Evolutionary conservation across 2,888 invertebrate species (phyloP), one percentile per base, ranked within the genome.

Genomic region (Spisula subtruncata): DNA sequence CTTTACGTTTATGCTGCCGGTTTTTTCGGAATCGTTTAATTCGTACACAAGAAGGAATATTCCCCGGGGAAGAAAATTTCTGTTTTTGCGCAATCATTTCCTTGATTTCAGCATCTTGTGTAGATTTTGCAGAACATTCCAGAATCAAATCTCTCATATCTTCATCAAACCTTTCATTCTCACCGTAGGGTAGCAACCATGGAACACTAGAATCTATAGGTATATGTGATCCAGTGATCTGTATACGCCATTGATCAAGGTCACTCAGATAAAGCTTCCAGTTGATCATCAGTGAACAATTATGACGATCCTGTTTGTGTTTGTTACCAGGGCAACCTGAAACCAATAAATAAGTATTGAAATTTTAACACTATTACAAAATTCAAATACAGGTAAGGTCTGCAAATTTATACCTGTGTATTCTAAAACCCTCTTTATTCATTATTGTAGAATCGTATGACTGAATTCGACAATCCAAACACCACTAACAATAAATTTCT

Each of bases 231-330:
- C 96, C 96, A n/a, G 94, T 95, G 71, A 96, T 93, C 85, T 95
- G 94, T 29, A 96, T 94, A 51, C 94, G 89, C 96, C 96, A 96
- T 75, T 92, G 88, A n/a, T 92, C 93, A 51, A 95, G 88, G 87
- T 96, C 95, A 91, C 95, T 95, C 0, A 96, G 93, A 89, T 94
- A 95, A 71, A 96, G 93, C 89, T 96, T 96, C 91, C 96, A 92
- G 86, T 93, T 95, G 46, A 96, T 87, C 94, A 96, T 92, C 20
- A 96, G 90, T 18, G 94, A 94, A 83, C 96, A 96, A 93, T 96
- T 96, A 90, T 96, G 96, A 29, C 96, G 92, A 89, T 96, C 96
- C 84, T 96, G 96, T 84, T 95, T 96, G 89, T 96, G 96, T 2
- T 91, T 89, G 91, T 92, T 94, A 6, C 96, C 96, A 82, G 87